phyloP scores from a whole-genome alignment of 2,888 invertebrate genomes.

The Cerceris ruficornis region DNA sequence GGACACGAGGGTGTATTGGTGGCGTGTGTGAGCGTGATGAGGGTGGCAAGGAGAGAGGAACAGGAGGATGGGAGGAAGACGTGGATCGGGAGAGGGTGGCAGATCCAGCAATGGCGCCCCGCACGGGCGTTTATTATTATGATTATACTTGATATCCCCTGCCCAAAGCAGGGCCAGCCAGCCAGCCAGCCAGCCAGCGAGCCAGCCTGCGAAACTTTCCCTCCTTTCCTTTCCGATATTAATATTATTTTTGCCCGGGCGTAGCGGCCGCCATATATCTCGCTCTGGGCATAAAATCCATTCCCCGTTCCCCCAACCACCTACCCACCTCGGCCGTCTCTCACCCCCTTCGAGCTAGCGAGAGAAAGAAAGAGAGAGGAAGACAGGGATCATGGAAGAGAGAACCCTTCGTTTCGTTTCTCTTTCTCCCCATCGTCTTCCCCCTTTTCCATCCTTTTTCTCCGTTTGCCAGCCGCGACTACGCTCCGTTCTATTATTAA shows the following conservation, averaged over 20 bases:
- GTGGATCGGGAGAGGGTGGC: conserved; percentile 64
- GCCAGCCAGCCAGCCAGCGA: conserved; percentile 58
- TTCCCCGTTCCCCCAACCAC: conserved; percentile 77
- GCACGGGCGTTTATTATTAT: conserved; percentile 81
- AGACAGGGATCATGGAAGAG: conserved; percentile 52
- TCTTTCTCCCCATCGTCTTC: conserved; percentile 43
- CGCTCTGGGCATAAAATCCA: conserved; percentile 81
- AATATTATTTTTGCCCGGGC: conserved; percentile 82
- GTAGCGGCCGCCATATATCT: conserved; percentile 81
- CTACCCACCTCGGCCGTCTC: conserved; percentile 68
- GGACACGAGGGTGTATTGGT: conserved; percentile 47
- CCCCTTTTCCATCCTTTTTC: conserved; percentile 42
- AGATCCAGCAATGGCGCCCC: conserved; percentile 79
- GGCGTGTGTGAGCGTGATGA: conserved; percentile 65
- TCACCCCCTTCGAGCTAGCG: conserved; percentile 61
- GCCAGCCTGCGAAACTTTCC: conserved; percentile 80
- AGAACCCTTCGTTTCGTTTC: conserved; percentile 38
- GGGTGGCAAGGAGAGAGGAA: conserved; percentile 62
- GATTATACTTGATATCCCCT: conserved; percentile 81
- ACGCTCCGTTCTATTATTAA: conserved; percentile 76
- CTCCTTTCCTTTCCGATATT: conserved; percentile 81
- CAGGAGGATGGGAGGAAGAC: conserved; percentile 48
- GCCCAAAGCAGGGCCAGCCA: conserved; percentile 80
- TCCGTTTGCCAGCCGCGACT: conserved; percentile 66
- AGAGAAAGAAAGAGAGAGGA: conserved; percentile 41